phyloP scores from a whole-genome alignment of 2,888 invertebrate genomes.

The Nezara viridula region DNA sequence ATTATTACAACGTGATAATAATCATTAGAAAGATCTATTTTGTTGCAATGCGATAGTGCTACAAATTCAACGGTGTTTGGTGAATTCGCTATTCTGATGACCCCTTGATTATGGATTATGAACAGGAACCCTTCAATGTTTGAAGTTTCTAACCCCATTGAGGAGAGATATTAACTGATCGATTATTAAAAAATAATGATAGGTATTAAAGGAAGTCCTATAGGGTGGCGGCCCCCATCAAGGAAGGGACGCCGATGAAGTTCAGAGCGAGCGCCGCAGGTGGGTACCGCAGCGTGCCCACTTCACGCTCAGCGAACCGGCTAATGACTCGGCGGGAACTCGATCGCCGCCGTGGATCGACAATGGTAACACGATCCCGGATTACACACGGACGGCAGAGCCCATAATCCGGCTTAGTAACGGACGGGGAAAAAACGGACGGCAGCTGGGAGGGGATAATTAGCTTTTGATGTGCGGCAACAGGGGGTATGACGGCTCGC shows the following conservation, averaged over 20 bases:
- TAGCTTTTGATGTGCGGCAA: slow-evolving; percentile 41
- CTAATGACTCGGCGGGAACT: slow-evolving; percentile 41
- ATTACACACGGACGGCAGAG: slow-evolving; percentile 47
- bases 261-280: background rate
- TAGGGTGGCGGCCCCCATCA: background rate
- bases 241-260: background rate
- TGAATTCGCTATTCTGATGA: no score
- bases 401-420: slow-evolving; percentile 40
- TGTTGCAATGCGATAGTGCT: no score
- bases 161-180: background rate
- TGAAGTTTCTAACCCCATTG: background rate
- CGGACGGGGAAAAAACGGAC: slow-evolving; percentile 46
- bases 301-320: slow-evolving; percentile 37
- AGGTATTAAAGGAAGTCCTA: background rate
- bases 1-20: no score
- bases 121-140: no score
- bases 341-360: background rate
- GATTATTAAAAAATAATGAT: background rate
- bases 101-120: no score
- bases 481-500: background rate
- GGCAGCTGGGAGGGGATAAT: slow-evolving; percentile 29
- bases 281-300: slow-evolving; percentile 23
- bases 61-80: no score
- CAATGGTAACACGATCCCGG: slow-evolving; percentile 41
- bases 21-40: no score